A percentile compares a stretch with the other conserved stretches of the same genome.
These are phyloP conservation scores for Pyralis farinalis DNA, from an alignment of 2,888 invertebrate species.

Conservation along the genomic window DNA sequence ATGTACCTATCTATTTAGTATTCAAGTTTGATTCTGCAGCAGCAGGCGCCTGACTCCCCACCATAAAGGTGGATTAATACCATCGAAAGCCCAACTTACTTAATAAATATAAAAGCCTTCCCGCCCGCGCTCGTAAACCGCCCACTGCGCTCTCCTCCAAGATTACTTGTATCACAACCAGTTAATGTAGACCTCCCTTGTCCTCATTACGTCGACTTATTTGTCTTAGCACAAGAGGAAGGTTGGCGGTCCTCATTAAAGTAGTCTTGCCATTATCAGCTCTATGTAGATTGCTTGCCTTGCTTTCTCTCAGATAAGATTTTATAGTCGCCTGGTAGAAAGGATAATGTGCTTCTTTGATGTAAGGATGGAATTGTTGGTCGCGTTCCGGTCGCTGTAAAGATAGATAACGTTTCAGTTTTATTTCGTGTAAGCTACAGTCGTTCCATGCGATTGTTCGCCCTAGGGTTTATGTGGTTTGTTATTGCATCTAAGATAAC, in stretches of 20 bases:
- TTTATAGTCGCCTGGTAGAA: constrained; percentile 70
- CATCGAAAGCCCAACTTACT: constrained; percentile 80
- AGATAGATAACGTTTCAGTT: constrained; percentile 53
- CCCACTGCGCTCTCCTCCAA: constrained; percentile 73
- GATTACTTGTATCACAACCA: constrained; percentile 74
- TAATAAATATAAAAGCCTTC: constrained; percentile 82
- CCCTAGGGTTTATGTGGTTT: not conserved
- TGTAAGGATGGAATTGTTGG: constrained; percentile 59
- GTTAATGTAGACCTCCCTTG: constrained; percentile 39
- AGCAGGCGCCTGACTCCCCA: constrained; percentile 64
- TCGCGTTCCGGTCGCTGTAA: constrained; percentile 55
- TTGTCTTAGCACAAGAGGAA: constrained; percentile 27
- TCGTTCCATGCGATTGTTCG: constrained; percentile 9
- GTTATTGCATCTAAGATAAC: not conserved
- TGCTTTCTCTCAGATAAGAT: constrained; percentile 75
- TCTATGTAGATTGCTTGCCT: constrained; percentile 77
- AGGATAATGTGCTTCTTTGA: constrained; percentile 77
- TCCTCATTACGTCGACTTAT: constrained; percentile 54
- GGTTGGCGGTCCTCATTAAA: constrained; percentile 36
- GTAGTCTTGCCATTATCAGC: constrained; percentile 73
- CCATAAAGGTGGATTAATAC: constrained; percentile 80
- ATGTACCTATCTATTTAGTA: no score
- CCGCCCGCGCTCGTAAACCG: constrained; percentile 73
- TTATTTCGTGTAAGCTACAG: constrained; percentile 27
- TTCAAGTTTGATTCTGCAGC: not conserved